Evolutionary conservation across 2,888 invertebrate genomes (phyloP), one percentile per base, ranked within the genome.

Genomic region (Phyllotreta cruciferae): DNA sequence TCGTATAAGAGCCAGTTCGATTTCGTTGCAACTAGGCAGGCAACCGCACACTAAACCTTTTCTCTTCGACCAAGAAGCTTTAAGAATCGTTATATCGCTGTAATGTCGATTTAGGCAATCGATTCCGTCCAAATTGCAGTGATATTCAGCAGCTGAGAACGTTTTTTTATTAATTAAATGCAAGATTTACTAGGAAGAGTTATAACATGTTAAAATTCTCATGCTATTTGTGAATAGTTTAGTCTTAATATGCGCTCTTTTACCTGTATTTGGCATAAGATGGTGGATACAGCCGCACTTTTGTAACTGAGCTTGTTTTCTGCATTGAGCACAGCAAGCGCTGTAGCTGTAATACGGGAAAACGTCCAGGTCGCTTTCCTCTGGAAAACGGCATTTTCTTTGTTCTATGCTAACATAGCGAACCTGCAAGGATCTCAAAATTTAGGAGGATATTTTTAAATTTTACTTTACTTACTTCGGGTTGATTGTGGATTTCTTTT

Each of bases 291-390:
- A 91, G 53, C 85, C 84, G 74, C 91, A 91, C 3, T 82, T 72
- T 11, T 82, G 77, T 14, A 87, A 70, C 73, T 90, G 89, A 0
- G 86, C 86, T 64, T 83, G 81, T 76, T 89, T 89, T 49, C 90
- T 84, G 70, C 90, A 91, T 61, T 88, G 87, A 0, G 90, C 87
- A 0, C 86, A 86, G 73, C 92, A 92, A 0, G 90, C 87, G 72
- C 88, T 90, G 75, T 88, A 90, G 47, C 90, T 91, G 75, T 92
- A 92, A 63, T 84, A 82, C 0, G 84, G 83, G 76, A 89, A 89
- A 0, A 90, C 82, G 34, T 86, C 83, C 7, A 86, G 80, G 53
- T 84, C 79, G 56, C 88, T 88, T 78, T 92, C 92, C 62, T 87
- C 81, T 47, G 84, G 82, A 75, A 90, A 92, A 7, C 88, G 86